Evolutionary conservation across 1,140 invertebrate genomes (phyloP).

Genomic region (Cydia pomonella): DNA sequence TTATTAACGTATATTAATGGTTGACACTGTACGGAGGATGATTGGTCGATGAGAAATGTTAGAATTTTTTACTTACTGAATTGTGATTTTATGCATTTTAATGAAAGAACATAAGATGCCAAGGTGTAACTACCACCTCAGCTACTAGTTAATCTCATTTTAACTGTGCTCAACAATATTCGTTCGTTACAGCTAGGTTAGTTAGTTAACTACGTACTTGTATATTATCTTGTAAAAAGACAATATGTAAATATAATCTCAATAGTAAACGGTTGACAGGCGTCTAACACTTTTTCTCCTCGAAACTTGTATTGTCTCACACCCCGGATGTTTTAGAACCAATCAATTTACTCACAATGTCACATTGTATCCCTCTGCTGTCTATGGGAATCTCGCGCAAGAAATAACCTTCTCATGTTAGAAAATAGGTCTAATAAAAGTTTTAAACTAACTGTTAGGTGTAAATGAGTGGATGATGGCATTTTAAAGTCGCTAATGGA

Average conservation of each 20-base stretch:
- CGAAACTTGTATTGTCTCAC: neutral
- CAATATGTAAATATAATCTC: neutral
- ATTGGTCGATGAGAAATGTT: no score
- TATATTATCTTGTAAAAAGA: no score
- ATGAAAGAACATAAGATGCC: no score
- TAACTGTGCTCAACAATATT: no score
- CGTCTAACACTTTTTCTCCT: neutral
- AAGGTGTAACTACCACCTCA: no score
- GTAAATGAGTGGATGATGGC: neutral
- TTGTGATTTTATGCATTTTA: no score
- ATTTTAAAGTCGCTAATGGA: neutral
- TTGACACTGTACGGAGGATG: no score
- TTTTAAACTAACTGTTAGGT: neutral
- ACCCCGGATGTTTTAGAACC: neutral
- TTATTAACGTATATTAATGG: no score
- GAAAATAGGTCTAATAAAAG: neutral
- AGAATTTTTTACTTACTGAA: no score
- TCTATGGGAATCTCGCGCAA: neutral
- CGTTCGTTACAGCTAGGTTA: no score
- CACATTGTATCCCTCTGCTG: neutral
- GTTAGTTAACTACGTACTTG: no score
- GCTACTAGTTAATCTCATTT: no score
- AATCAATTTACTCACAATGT: neutral
- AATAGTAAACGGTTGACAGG: neutral
- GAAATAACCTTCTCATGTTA: neutral